Conservation (phyloP, 2,797 vertebrate genomes). For the Intellagama lesueurii region DNA sequence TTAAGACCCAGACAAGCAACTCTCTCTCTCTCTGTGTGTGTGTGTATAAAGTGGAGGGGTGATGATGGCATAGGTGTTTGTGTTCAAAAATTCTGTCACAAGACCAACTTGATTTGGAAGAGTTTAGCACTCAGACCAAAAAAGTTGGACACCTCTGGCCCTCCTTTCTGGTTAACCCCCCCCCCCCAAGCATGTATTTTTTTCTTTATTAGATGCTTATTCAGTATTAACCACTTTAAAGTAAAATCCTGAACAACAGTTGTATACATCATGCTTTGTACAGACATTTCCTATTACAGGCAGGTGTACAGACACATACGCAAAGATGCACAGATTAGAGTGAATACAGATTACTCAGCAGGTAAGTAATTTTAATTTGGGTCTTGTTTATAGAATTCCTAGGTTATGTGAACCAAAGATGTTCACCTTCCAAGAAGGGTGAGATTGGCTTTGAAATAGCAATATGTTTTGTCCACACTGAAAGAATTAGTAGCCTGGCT, state of each 20-base stretch:
- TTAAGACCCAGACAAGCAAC: not conserved
- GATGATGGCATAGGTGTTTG: not conserved
- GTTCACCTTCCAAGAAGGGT: not conserved
- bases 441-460: not conserved
- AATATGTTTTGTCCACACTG: not conserved
- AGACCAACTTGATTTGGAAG: not conserved
- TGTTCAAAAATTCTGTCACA: not conserved
- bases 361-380: not conserved
- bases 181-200: not conserved
- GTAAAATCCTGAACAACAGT: not conserved
- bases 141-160: not conserved
- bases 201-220: not conserved
- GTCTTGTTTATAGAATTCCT: not conserved
- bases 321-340: fast-evolving
- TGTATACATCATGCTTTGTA: not conserved
- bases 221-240: not conserved
- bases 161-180: too few relatives aligned
- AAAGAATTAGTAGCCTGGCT: not conserved
- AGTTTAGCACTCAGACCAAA: not conserved
- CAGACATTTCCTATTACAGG: not conserved
- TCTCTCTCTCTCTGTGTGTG: too few relatives aligned
- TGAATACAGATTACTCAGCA: not conserved
- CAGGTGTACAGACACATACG: not conserved
- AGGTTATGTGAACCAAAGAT: not conserved
- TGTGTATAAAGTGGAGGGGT: not conserved